Conservation (phyloP, 2,888 invertebrate species). For the Hirtodrosophila trivittata region DNA sequence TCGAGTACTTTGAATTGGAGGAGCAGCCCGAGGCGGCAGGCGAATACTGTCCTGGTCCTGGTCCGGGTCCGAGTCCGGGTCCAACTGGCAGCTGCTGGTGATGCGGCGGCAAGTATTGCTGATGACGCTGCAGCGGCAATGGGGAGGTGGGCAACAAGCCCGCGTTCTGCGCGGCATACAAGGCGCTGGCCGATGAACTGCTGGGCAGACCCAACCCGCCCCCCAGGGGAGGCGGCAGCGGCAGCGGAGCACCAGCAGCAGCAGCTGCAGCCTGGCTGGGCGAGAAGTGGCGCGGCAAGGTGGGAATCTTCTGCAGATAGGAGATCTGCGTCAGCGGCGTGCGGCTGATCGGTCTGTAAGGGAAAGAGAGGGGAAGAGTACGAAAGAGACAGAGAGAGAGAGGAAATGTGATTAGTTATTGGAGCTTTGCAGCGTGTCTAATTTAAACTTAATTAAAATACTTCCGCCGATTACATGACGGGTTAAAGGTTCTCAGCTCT, state of each 20-base stretch:
- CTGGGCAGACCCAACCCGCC: constrained; percentile 70
- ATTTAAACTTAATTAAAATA: constrained; percentile 80
- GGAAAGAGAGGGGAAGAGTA: constrained; percentile 10
- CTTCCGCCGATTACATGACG: constrained; percentile 40
- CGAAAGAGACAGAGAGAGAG: constrained; percentile 5
- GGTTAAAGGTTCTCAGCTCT: constrained; percentile 57
- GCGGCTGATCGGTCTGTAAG: constrained; percentile 82
- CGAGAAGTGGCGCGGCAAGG: constrained; percentile 82
- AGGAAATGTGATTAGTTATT: constrained; percentile 47
- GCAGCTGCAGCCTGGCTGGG: constrained; percentile 57
- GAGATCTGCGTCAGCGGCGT: constrained; percentile 82
- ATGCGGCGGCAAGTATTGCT: constrained; percentile 75
- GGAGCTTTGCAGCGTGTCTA: constrained; percentile 66
- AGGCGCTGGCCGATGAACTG: constrained; percentile 81
- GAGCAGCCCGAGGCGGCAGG: constrained; percentile 75
- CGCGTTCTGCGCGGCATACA: constrained; percentile 75
- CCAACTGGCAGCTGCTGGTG: constrained; percentile 66
- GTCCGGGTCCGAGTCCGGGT: constrained; percentile 14
- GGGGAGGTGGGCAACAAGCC: constrained; percentile 82
- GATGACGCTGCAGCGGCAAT: constrained; percentile 81
- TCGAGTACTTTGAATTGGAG: constrained; percentile 76
- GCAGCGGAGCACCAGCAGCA: constrained; percentile 13
- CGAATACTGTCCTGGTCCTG: constrained; percentile 68
- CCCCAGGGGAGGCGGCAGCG: constrained; percentile 42
- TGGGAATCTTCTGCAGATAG: constrained; percentile 83